Base-by-base conservation (phyloP, 2,113 vertebrate genomes). In the Hydropotes inermis region DNA sequence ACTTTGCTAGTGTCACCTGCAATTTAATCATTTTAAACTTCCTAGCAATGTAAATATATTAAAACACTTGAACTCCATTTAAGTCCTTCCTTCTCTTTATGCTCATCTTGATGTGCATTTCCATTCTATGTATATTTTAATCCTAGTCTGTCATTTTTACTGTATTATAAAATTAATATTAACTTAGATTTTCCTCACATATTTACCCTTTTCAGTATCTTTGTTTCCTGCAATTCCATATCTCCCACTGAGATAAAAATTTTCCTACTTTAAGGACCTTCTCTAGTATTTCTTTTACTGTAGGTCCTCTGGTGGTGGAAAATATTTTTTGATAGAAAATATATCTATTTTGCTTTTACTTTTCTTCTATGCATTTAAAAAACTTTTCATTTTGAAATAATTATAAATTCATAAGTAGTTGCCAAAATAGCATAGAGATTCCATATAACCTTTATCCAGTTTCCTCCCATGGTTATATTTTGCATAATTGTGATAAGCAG, bases 21-120 rank as follows among this genome's bases (percentile, higher is more conserved):
- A 93, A 76, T 82, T 61, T 28, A 87, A 50, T 58, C 50, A 28
- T 87, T 97, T 83, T 57, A 96, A 96, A 90, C 15, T 96, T 87
- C 23, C 47, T 52, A n/a, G 61, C 47, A 33, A 17, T 84, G 25
- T 45, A 92, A 83, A 25, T 8, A 58, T 30, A 7, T 60, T 87
- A 88, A 95, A 67, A 84, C 10, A 61, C 25, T 61, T 70, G 28
- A 76, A 82, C 3, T 91, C 28, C 28, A 87, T 52, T 95, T 60
- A 54, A 39, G 52, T 55, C 33, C n/a, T 89, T 94, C 12, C 11
- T 86, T 43, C 57, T 85, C 83, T 91, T 78, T 60, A 61, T 60
- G 36, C 33, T 58, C 27, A 84, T 85, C 9, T 76, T 70, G n/a
- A 85, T 70, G 17, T 70, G 1, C 2, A 85, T 91, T 91, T 95